Base-by-base conservation (phyloP, 2,797 vertebrate species). In the Halcyon badia region DNA sequence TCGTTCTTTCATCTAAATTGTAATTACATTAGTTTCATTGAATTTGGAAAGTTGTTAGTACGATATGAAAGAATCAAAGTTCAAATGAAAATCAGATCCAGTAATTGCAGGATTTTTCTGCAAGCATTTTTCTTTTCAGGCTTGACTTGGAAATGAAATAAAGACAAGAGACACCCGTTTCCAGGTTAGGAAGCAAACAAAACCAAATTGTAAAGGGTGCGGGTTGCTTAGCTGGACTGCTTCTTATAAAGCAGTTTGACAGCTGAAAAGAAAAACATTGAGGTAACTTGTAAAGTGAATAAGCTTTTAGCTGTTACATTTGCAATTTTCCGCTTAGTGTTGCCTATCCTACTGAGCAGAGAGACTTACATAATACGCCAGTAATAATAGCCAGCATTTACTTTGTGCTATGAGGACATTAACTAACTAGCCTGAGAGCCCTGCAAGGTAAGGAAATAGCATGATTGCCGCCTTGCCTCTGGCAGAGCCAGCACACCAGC, bases 81-180 rank as follows among this genome's bases (percentile, higher is more conserved):
- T 97, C 93, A 96, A 95, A 96, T 97, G 83, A 97, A 97, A 98
- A 97, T 98, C 97, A 97, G 97, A 97, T 92, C 92, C 28, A 35
- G 96, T 97, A 97, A 97, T 97, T 97, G 96, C 1, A 92, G 91
- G 86, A 90, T 94, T 98, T 97, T 98, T 97, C 92, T 97, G 71
- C 65, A 71, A 11, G 35, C 75, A 33, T 85, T 80, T 93, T 94
- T 95, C 81, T 93, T 95, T 94, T 85, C 51, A 94, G 80, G 33
- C 92, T 95, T 90, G 86, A 81, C 92, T 97, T 97, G 81, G 95
- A 96, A 97, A 95, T 95, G 78, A 97, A 97, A 97, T 97, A 94
- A 77, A 92, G 95, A 93, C 56, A 54, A 96, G 96, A 96, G 88
- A 95, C 81, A 66, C 92, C 79, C 49, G 4, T 94, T 97, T 96